Percentiles rank a stretch among this genome's conserved stretches.
phyloP scores from a whole-genome alignment of 2,888 invertebrate species.

The Conus canariensis region DNA sequence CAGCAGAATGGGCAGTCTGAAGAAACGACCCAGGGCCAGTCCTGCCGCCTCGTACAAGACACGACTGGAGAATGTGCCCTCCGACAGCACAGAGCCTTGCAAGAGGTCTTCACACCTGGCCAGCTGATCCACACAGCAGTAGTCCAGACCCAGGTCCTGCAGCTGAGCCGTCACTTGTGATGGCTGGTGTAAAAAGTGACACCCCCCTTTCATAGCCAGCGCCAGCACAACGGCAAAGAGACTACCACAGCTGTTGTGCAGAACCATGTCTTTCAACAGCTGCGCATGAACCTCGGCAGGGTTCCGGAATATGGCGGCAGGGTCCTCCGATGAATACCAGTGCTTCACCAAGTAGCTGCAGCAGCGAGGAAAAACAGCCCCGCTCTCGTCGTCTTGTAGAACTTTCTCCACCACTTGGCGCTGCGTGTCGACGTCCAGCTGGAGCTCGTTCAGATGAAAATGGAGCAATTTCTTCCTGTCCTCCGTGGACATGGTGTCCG shows the following conservation, averaged over 20 bases:
- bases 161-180: not conserved
- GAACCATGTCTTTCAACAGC: conserved; percentile 25
- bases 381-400: not conserved
- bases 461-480: not conserved
- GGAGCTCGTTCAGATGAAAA: not conserved
- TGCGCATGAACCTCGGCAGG: not conserved
- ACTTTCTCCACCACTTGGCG: not conserved
- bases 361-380: conserved; percentile 5
- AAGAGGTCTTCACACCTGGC: not conserved
- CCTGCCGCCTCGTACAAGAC: conserved; percentile 31
- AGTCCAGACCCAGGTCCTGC: not conserved
- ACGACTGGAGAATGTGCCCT: not conserved
- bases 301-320: not conserved
- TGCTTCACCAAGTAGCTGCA: not conserved
- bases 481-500: not conserved
- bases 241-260: not conserved
- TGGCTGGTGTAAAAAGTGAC: not conserved
- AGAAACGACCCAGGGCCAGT: conserved; percentile 26
- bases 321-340: not conserved
- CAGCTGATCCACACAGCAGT: not conserved
- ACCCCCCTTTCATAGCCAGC: conserved; percentile 8
- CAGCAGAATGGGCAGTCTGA: conserved; percentile 19
- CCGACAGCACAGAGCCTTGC: not conserved
- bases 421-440: not conserved
- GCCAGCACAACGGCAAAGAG: conserved; percentile 9